A percentile compares a stretch with the other conserved stretches of the same genome.
phyloP scores from a whole-genome alignment of 2,797 vertebrate species.

The Bradypodion pumilum region DNA sequence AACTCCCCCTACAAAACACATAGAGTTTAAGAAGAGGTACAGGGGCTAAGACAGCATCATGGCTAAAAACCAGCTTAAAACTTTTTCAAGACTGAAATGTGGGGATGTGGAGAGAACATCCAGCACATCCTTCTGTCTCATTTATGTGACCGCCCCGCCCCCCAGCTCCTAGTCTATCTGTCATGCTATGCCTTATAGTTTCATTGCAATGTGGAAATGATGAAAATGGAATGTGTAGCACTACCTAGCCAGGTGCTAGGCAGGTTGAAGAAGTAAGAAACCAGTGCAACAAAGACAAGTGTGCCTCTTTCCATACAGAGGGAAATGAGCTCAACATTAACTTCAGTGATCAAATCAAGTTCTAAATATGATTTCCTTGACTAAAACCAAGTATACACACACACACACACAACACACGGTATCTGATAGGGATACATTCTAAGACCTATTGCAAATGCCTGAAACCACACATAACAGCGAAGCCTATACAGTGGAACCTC shows the following conservation, averaged over 20 bases:
- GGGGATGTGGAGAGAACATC: neutral
- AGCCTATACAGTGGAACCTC: too few relatives aligned
- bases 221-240: neutral
- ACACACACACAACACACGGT: too few relatives aligned
- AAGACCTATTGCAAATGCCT: too few relatives aligned
- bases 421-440: too few relatives aligned
- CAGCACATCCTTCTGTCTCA: neutral
- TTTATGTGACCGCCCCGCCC: too few relatives aligned
- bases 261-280: neutral
- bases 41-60: too few relatives aligned
- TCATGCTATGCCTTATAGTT: neutral
- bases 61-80: neutral
- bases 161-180: neutral
- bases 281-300: neutral
- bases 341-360: neutral
- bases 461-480: too few relatives aligned
- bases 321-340: neutral
- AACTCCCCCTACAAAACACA: too few relatives aligned
- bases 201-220: neutral
- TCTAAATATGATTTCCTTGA: neutral
- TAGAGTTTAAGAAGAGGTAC: too few relatives aligned
- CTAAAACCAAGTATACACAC: neutral
- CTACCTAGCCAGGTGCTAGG: neutral
- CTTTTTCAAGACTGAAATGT: neutral
- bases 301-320: neutral